Evolutionary conservation across 2,797 vertebrate species (phyloP), one percentile per base, ranked within the genome.

Genomic region (Ctenochaetus hawaiiensis): DNA sequence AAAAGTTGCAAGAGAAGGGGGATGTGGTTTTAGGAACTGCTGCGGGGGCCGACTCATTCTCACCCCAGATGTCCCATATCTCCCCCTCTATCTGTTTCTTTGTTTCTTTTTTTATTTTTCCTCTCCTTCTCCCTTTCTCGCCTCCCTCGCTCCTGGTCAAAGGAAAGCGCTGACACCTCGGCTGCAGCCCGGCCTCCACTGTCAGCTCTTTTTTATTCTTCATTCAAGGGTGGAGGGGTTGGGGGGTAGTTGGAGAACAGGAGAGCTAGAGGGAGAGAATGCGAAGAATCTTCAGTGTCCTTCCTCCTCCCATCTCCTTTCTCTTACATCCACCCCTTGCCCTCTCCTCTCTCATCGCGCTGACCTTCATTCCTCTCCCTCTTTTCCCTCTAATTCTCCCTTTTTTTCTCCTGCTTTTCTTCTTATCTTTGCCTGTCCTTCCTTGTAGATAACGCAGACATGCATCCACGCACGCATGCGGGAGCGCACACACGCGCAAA

Each of bases 91-190:
- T 82, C 56, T 64, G 37, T 77, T 73, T 83, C 77, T 89, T 88
- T 84, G 77, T 91, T 90, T 89, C 78, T 81, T 70, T 30, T 30
- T 30, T 80, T 76, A 68, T 78, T 67, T 71, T 69, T 77, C 72
- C 53, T 75, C 75, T 70, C 59, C 49, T 69, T 59, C 66, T 66
- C 80, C 17, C 61, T 51, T 72, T 73, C 75, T 76, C 67, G 63
- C 60, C 74, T 78, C 85, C 57, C 75, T 84, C 48, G 23, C 81
- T 87, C 68, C 68, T 74, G 85, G 90, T 90, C 91, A 88, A 92
- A 91, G 81, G 82, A 93, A 92, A 91, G 87, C 86, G 91, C 92
- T 92, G 92, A 93, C 91, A 90, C 84, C 81, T 90, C 76, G 85
- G 82, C 89, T 92, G 78, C 86, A 81, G 84, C 81, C 72, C 41